Evolutionary conservation across 2,888 invertebrate genomes (phyloP).

Genomic region (Melieria picta): DNA sequence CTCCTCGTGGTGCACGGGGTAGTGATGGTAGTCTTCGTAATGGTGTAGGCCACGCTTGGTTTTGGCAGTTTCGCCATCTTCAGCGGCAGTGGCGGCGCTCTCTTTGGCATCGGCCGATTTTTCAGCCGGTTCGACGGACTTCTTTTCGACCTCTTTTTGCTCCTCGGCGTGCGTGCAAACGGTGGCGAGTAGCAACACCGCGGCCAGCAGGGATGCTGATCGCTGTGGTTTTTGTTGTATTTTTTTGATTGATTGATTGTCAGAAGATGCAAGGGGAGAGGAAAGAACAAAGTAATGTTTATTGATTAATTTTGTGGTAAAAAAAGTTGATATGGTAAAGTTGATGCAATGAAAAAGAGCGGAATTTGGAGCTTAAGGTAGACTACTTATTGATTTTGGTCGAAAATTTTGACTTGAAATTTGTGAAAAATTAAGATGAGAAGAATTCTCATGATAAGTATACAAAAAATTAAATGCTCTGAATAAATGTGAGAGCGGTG

Average conservation of each 20-base stretch:
- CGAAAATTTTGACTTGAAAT: too few relatives aligned
- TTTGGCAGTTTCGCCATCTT: slow-evolving; percentile 70
- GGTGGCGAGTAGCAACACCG: slow-evolving; percentile 71
- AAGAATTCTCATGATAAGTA: too few relatives aligned
- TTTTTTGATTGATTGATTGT: too few relatives aligned
- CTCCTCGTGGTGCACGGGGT: slow-evolving; percentile 67
- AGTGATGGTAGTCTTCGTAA: slow-evolving; percentile 66
- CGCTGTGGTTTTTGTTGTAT: slow-evolving; percentile 49
- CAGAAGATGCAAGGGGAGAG: neutral
- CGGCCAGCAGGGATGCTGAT: slow-evolving; percentile 66
- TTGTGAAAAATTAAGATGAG: too few relatives aligned
- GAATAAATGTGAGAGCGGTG: too few relatives aligned
- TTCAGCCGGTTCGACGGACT: slow-evolving; percentile 50
- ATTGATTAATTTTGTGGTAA: neutral
- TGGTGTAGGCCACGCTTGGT: slow-evolving; percentile 79
- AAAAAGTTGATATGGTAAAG: neutral
- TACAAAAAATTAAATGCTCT: too few relatives aligned
- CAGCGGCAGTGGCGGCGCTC: slow-evolving; percentile 60
- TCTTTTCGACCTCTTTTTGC: slow-evolving; percentile 69
- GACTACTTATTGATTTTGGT: too few relatives aligned
- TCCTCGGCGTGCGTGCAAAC: slow-evolving; percentile 67
- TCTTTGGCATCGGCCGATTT: slow-evolving; percentile 61
- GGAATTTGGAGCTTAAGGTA: too few relatives aligned
- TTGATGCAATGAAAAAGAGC: neutral
- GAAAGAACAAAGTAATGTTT: neutral